These are phyloP conservation scores for Herminia tarsipennalis DNA, from an alignment of 2,888 invertebrate genomes.

Conservation along the genomic window DNA sequence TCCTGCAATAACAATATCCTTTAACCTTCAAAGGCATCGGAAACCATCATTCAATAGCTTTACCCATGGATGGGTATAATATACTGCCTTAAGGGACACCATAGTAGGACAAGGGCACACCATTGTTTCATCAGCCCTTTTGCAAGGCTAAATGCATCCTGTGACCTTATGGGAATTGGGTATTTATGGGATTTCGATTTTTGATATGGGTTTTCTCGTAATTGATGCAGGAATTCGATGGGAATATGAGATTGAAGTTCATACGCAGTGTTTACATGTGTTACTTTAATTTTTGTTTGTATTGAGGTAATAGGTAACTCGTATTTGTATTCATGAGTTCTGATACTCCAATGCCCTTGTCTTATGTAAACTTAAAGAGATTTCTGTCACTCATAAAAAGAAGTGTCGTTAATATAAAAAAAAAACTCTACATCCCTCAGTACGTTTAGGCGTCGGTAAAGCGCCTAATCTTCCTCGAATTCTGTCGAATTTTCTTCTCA, in stretches of 20 bases:
- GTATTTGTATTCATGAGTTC: no score
- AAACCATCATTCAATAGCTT: constrained; percentile 28
- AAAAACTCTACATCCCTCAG: no score
- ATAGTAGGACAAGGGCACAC: constrained; percentile 17
- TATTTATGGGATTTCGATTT: constrained; percentile 5
- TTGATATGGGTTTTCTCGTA: not conserved
- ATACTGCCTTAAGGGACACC: constrained; percentile 11
- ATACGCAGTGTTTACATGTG: no score
- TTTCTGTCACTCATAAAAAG: no score
- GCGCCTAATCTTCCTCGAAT: not conserved
- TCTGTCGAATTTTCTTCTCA: not conserved
- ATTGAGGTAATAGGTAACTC: no score
- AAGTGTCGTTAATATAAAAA: no score
- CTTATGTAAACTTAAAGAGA: no score
- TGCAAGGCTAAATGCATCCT: constrained; percentile 18
- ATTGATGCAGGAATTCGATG: no score
- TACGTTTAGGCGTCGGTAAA: not conserved
- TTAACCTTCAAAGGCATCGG: constrained; percentile 9
- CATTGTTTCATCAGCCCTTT: constrained; percentile 23
- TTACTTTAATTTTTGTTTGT: no score
- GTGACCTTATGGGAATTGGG: constrained; percentile 1
- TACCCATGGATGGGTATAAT: constrained; percentile 21
- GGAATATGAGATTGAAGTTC: no score
- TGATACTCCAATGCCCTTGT: not conserved
- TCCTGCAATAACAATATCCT: constrained; percentile 6